Base-by-base conservation (phyloP, 2,888 invertebrate genomes). In the Cyclophora punctaria region DNA sequence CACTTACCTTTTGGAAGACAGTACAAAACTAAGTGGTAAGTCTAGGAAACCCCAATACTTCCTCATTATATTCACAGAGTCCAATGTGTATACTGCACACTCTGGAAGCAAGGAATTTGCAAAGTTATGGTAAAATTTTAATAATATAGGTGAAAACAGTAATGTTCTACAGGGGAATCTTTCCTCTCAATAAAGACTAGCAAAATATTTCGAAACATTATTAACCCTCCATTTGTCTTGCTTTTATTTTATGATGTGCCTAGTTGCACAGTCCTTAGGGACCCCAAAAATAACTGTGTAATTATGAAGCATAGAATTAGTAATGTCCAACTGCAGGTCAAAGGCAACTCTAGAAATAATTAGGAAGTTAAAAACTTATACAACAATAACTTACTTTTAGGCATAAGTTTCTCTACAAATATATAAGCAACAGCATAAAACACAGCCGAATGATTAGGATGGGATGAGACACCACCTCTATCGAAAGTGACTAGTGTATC, bases 401-500 rank as follows among this genome's bases (percentile, higher is more conserved):
- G 95, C 83, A 95, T 89, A 76, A 91, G 89, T 72, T 92, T 92
- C 66, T 94, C 92, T 73, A 95, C 90, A 78, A 93, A 93, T 71
- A 96, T 90, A 69, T 94, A 93, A 49, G 94, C 94, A 48, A 95
- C 90, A 49, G 94, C 95, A 84, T 93, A 94, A 78, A 94, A 96
- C 57, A 96, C 91, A 54, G 96, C 94, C 57, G 92, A 92, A 77
- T 99, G 99, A 87, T 99, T 99, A 34, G 91, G 89, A 85, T 99
- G 99, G 4, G 94, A 93, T 63, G 98, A 98, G 4, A 99, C 93
- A 48, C 99, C 99, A 73, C 93, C 91, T 69, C 94, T 92, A 83
- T 99, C 99, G 89, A 99, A 99, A 7, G 98, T 97, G 49, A 99
- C 92, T 48, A 98, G 89, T 2, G 95, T 94, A 71, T 96, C 93